A percentile compares a stretch with the other conserved stretches of the same genome.
Evolutionary conservation across 1,140 invertebrate species (phyloP).

Genomic region (Meloidogyne exigua): DNA sequence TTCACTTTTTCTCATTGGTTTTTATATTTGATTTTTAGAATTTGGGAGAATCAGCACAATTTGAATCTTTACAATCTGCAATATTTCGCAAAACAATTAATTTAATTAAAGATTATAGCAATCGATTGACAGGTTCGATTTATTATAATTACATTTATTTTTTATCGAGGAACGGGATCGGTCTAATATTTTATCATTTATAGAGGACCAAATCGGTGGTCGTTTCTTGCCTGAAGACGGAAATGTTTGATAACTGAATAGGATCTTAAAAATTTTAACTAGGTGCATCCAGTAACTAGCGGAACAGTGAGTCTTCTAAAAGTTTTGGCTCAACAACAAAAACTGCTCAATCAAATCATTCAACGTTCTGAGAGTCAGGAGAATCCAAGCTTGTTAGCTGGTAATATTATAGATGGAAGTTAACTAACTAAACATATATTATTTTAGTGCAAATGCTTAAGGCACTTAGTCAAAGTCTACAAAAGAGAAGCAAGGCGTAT

Average conservation of each 20-base stretch:
- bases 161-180: no score
- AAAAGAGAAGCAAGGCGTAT: background rate
- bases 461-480: slow-evolving; percentile 8
- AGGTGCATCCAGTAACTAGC: slow-evolving; percentile 33
- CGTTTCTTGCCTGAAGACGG: slow-evolving; percentile 49
- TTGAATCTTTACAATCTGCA: slow-evolving; percentile 17
- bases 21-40: slow-evolving; percentile 26
- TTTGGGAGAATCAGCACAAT: slow-evolving; percentile 40
- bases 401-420: background rate
- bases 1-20: background rate
- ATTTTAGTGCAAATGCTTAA: background rate
- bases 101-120: slow-evolving; percentile 45
- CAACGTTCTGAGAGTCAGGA: slow-evolving; percentile 19
- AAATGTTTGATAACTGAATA: slow-evolving; percentile 34
- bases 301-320: slow-evolving; percentile 48
- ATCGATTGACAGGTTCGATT: slow-evolving; percentile 6
- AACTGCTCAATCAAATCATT: slow-evolving; percentile 27
- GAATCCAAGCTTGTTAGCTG: slow-evolving; percentile 6
- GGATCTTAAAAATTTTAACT: background rate
- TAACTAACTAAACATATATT: background rate
- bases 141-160: no score
- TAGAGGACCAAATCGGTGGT: slow-evolving; percentile 43
- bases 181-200: no score
- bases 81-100: slow-evolving; percentile 34
- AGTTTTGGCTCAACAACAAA: slow-evolving; percentile 41